These are phyloP conservation scores for Coracopsis vasa DNA, from an alignment of 2,113 vertebrate species.

Conservation along the genomic window DNA sequence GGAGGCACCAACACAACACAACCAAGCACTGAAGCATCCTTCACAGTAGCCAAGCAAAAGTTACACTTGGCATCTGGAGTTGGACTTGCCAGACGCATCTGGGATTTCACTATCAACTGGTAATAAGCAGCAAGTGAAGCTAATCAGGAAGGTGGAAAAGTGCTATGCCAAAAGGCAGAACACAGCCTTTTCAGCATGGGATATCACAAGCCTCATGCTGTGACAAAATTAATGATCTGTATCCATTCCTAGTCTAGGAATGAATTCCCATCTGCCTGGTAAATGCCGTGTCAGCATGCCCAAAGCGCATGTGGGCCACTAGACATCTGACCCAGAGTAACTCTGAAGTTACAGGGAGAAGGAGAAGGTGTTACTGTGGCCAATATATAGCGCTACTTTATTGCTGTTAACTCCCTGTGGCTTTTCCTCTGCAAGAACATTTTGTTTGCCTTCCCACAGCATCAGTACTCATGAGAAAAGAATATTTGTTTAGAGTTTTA, in stretches of 20 bases:
- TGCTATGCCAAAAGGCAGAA: background rate
- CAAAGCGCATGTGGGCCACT: rapidly evolving
- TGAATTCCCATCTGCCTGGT: background rate
- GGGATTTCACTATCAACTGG: background rate
- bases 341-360: background rate
- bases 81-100: background rate
- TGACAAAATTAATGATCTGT: background rate
- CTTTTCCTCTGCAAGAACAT: background rate
- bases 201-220: background rate
- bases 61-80: background rate
- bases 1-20: background rate
- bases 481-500: background rate
- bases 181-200: background rate
- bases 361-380: background rate
- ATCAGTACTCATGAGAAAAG: background rate
- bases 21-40: background rate
- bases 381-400: background rate
- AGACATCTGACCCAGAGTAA: background rate
- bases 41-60: background rate
- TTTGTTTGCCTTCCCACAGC: background rate
- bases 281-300: background rate
- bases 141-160: background rate
- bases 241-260: background rate
- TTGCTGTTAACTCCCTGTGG: background rate
- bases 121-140: background rate